These are phyloP conservation scores for Orthonevra nobilis DNA, from an alignment of 2,888 invertebrate species.

Conservation along the genomic window DNA sequence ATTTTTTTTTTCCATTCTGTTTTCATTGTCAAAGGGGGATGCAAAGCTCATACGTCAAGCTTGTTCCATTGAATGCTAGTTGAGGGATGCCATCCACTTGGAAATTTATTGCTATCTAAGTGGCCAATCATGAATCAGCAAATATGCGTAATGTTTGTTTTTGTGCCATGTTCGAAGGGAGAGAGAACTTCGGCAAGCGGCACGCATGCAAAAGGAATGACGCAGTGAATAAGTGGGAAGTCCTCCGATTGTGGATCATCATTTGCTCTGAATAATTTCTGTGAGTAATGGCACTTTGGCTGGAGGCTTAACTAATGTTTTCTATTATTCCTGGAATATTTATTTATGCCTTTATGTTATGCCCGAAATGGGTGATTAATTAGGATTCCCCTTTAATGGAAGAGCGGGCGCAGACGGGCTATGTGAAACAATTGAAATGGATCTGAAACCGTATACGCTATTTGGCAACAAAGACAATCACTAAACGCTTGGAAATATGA, in stretches of 20 bases:
- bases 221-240: slow-evolving; percentile 33
- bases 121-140: slow-evolving; percentile 70
- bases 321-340: slow-evolving; percentile 50
- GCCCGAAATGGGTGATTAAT: slow-evolving; percentile 65
- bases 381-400: slow-evolving; percentile 51
- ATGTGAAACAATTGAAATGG: slow-evolving; percentile 21
- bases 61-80: slow-evolving; percentile 61
- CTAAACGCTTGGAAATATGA: slow-evolving; percentile 6
- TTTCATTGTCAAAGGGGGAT: slow-evolving; percentile 50
- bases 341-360: slow-evolving; percentile 58
- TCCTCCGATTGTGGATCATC: slow-evolving; percentile 30
- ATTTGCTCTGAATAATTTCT: slow-evolving; percentile 62
- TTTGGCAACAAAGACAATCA: slow-evolving; percentile 17
- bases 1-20: slow-evolving; percentile 32
- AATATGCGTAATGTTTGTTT: slow-evolving; percentile 65
- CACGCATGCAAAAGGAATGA: slow-evolving; percentile 4
- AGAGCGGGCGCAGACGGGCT: background rate
- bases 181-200: slow-evolving; percentile 8
- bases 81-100: slow-evolving; percentile 66
- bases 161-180: slow-evolving; percentile 51
- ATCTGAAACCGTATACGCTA: slow-evolving; percentile 33
- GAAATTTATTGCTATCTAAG: slow-evolving; percentile 67
- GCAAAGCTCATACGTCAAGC: slow-evolving; percentile 56
- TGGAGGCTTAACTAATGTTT: slow-evolving; percentile 59
- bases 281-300: slow-evolving; percentile 64